Base-by-base conservation (phyloP, 2,113 vertebrate genomes). In the Jaculus jaculus region DNA sequence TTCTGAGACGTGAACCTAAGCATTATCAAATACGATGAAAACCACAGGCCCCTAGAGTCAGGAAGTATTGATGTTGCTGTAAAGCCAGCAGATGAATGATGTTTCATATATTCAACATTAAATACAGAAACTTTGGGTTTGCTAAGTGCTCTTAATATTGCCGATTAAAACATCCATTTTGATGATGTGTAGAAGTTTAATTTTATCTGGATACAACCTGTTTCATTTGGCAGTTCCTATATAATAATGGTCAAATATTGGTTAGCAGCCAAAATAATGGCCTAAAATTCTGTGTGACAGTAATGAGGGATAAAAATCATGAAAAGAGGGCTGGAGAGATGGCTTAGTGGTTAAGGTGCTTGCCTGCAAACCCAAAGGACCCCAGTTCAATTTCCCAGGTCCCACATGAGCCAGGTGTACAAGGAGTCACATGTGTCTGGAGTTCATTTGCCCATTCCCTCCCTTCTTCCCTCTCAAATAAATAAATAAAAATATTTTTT, bases 81-180 rank as follows among this genome's bases (percentile, higher is more conserved):
- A 90, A 83, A 94, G 77, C 89, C 94, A 94, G 0, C 71, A 39
- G 84, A 37, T 82, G 60, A 80, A 58, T 92, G 86, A 68, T 94
- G 47, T 74, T 91, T 77, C 81, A 91, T 83, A 66, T 42, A 93
- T 89, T 88, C 96, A 95, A 95, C 94, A 92, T 84, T 92, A 90
- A 96, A 91, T 84, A 78, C 63, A 94, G 72, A 90, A 39, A 78
- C 86, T 84, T 92, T 90, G 51, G 42, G 69, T 85, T 88, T 96
- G 85, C 37, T 93, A 78, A 93, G 71, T 92, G n/a, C 93, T 86
- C 32, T 92, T 93, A n/a, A 89, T 80, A 87, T 60, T 89, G 60
- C 91, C 90, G 94, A 47, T 92, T 73, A 89, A 92, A 86, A 86
- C 51, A 78, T 81, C 32, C 65, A 95, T 5, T 90, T 77, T 94